Conservation (phyloP, 2,888 invertebrate genomes). For the Tetheella fluctuosa region DNA sequence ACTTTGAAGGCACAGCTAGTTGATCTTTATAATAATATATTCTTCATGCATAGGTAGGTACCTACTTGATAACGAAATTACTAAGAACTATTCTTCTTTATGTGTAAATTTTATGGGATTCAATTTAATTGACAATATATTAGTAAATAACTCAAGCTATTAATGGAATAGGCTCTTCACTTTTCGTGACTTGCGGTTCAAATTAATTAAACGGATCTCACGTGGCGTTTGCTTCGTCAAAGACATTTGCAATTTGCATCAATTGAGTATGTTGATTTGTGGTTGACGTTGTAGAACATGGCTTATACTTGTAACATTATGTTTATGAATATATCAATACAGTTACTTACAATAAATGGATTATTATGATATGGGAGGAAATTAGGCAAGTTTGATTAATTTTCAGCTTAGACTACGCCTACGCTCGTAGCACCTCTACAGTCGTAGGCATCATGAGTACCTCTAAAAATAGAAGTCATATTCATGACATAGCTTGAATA, state of each 20-base stretch:
- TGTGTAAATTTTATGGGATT: background rate
- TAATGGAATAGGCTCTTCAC: background rate
- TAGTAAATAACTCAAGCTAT: background rate
- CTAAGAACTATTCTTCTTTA: background rate
- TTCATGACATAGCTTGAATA: no score
- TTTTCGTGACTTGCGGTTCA: background rate
- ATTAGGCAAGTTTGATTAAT: no score
- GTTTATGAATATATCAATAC: background rate
- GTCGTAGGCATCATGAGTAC: no score
- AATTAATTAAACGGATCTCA: background rate
- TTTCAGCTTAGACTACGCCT: no score
- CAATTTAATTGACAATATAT: background rate
- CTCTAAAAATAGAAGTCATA: no score
- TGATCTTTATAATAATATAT: background rate
- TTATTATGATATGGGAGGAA: background rate
- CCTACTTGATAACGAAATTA: background rate
- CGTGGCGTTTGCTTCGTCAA: background rate
- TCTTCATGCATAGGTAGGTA: no score
- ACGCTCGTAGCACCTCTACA: no score
- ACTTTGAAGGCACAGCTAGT: background rate
- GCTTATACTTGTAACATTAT: background rate
- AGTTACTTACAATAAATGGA: background rate
- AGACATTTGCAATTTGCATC: constrained; percentile 1
- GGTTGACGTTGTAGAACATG: background rate
- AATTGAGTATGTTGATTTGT: background rate